Evolutionary conservation across 2,797 vertebrate genomes (phyloP), one percentile per base, ranked within the genome.

Genomic region (Sebastes dallii): DNA sequence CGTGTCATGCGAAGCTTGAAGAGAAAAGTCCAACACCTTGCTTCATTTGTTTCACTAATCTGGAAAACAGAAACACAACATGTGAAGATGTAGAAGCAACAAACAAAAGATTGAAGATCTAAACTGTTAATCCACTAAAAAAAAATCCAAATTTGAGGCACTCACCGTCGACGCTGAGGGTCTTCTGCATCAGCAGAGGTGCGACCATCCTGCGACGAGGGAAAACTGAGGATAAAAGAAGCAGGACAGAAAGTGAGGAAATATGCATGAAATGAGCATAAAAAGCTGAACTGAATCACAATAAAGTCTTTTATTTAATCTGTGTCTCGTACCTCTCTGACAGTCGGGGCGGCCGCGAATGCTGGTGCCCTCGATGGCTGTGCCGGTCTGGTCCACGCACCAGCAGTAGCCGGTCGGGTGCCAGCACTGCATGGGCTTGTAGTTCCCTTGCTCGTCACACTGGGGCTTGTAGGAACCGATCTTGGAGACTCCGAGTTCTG

Each of bases 381-480:
- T 90, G 88, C 98, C 98, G 0, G 93, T 89, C 86, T 90, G 89
- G 86, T 98, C 97, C 94, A 95, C 96, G 55, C 98, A 99, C 98
- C 98, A 99, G 96, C 98, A 99, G 93, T 72, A 97, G 70, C 97
- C 97, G 0, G 94, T 97, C 91, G 96, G 83, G 72, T 82, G 75
- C 89, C 94, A 94, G 96, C 98, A 99, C 94, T 99, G 98, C 86
- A 94, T 93, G 81, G 97, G 94, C 86, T 72, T 39, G 94, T 96
- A 99, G 92, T 93, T 91, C 4, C 98, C 98, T 8, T 96, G 86
- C 88, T 95, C 89, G 24, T 99, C 97, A 2, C 97, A 99, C 89
- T 94, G 85, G 0, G 98, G 97, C 76, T 6, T 85, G 94, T 80
- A 99, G 58, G 0, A 32, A 2, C 98, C 98, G 0, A 91, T 92